A percentile compares a stretch with the other conserved stretches of the same genome.
Evolutionary conservation across 2,888 invertebrate genomes (phyloP).

Genomic region (Pristionchus fissidentatus): DNA sequence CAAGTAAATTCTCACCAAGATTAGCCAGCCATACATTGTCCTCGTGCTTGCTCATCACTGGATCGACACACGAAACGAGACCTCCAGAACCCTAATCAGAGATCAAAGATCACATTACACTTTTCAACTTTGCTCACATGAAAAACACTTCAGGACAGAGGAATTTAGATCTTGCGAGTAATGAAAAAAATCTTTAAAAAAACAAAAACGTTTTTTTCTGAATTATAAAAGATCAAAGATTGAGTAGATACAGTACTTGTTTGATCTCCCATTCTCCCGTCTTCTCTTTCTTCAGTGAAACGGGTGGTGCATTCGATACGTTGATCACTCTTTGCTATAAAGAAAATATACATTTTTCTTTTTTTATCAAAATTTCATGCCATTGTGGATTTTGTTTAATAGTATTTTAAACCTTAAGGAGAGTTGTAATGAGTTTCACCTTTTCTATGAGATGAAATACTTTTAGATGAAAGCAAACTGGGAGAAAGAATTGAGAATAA

Average conservation of each 20-base stretch:
- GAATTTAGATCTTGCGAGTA: not conserved
- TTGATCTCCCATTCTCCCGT: conserved; percentile 74
- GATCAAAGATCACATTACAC: conserved; percentile 7
- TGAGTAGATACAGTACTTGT: conserved; percentile 56
- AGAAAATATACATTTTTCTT: conserved; percentile 34
- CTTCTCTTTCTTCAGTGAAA: conserved; percentile 70
- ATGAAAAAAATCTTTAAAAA: no score
- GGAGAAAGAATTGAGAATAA: not conserved
- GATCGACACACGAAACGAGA: conserved; percentile 75
- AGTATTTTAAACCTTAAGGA: not conserved
- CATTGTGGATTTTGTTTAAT: not conserved
- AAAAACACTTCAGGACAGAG: not conserved
- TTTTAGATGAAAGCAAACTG: no score
- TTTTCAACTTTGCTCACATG: not conserved
- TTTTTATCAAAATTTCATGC: no score
- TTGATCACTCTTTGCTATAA: conserved; percentile 76
- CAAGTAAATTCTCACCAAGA: conserved; percentile 59
- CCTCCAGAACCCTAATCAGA: conserved; percentile 70
- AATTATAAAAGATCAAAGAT: not conserved
- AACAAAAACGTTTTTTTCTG: not conserved
- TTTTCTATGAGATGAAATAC: no score
- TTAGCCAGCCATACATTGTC: conserved; percentile 76
- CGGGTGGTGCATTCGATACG: conserved; percentile 75
- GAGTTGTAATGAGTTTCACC: no score
- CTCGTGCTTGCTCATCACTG: conserved; percentile 74